A percentile compares a stretch with the other conserved stretches of the same genome.
Evolutionary conservation across 2,888 invertebrate species (phyloP).

Genomic region (Formica aserva): DNA sequence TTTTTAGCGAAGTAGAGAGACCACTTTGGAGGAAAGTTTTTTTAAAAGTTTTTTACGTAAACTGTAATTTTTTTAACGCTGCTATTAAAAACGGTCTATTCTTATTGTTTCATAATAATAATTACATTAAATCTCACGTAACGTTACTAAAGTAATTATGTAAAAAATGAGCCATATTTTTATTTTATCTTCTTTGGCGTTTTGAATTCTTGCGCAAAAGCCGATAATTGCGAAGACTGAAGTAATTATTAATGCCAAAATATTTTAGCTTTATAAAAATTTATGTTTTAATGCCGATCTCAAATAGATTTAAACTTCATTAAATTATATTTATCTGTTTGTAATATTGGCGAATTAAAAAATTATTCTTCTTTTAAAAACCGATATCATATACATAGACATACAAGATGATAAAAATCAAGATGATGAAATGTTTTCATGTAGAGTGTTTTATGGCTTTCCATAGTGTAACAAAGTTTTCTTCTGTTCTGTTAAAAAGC

Average conservation of each 20-base stretch:
- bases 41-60: background rate
- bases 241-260: background rate
- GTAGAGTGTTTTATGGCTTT: background rate
- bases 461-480: slow-evolving; percentile 16
- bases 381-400: background rate
- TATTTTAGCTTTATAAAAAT: background rate
- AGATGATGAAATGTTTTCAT: background rate
- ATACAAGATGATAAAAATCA: background rate
- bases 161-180: background rate
- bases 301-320: background rate
- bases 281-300: background rate
- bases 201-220: background rate
- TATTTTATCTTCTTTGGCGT: background rate
- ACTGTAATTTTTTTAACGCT: background rate
- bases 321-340: background rate
- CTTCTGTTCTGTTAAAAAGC: slow-evolving; percentile 12
- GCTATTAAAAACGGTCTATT: background rate
- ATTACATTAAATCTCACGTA: background rate
- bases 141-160: background rate
- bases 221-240: background rate
- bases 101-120: background rate
- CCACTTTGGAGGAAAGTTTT: background rate
- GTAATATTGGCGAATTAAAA: background rate
- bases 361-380: background rate
- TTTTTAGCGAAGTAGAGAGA: background rate